Evolutionary conservation across 2,113 vertebrate species (phyloP).

Genomic region (Archilochus colubris): DNA sequence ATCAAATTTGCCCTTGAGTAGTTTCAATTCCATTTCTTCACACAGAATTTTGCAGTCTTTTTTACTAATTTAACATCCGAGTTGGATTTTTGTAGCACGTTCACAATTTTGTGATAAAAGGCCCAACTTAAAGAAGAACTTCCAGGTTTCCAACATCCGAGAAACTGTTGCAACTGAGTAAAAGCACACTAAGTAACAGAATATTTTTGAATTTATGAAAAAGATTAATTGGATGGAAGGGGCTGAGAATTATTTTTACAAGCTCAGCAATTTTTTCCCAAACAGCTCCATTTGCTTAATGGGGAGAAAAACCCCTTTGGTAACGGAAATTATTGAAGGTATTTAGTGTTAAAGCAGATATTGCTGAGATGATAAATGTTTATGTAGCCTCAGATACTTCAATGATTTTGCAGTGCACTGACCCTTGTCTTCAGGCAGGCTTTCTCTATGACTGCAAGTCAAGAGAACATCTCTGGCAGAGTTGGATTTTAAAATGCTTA

Average conservation of each 20-base stretch:
- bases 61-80: not conserved
- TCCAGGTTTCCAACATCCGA: not conserved
- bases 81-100: not conserved
- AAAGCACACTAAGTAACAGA: not conserved
- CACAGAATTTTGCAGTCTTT: not conserved
- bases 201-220: not conserved
- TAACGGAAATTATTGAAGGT: slow-evolving; percentile 16
- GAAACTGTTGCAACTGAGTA: not conserved
- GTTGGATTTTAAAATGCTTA: slow-evolving; percentile 1
- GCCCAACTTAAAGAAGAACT: not conserved
- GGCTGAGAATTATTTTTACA: not conserved
- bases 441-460: not conserved
- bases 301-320: slow-evolving; percentile 35
- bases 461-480: not conserved
- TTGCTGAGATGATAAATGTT: slow-evolving; percentile 36
- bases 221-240: not conserved
- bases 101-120: not conserved
- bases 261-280: not conserved
- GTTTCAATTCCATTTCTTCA: not conserved
- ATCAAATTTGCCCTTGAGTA: not conserved
- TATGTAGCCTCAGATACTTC: not conserved
- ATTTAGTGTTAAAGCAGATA: slow-evolving; percentile 24
- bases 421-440: slow-evolving; percentile 19
- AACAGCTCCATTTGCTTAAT: slow-evolving; percentile 20
- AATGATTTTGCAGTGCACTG: not conserved